Evolutionary conservation across 2,113 vertebrate species (phyloP).

Genomic region (Silurus glanis): DNA sequence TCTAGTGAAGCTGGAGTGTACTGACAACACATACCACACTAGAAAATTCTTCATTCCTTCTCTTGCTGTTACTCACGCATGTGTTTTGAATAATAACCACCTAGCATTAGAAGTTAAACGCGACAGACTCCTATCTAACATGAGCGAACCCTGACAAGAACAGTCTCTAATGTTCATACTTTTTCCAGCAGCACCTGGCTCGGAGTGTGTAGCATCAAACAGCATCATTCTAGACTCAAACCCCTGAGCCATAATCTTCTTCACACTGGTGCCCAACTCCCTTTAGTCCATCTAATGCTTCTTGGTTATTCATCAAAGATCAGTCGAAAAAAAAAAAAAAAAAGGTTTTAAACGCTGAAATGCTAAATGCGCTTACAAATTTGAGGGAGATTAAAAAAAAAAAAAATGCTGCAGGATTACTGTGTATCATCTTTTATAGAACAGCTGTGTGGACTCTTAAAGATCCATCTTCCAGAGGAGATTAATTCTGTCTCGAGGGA

Average conservation of each 20-base stretch:
- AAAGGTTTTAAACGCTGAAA: not conserved
- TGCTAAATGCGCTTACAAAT: conserved; percentile 4
- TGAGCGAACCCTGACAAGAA: not conserved
- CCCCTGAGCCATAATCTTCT: not conserved
- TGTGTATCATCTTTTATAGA: conserved; percentile 2
- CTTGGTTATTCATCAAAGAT: conserved; percentile 14
- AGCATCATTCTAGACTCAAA: conserved; percentile 2
- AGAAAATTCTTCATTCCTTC: not conserved
- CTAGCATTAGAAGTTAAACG: not conserved
- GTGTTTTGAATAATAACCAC: not conserved
- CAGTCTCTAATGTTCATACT: not conserved
- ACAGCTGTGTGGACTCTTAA: conserved; percentile 9
- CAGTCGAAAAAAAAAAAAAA: conserved; percentile 1
- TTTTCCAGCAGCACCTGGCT: not conserved
- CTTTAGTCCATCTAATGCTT: conserved; percentile 16
- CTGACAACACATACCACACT: not conserved
- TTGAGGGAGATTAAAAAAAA: not conserved
- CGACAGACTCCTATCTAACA: not conserved
- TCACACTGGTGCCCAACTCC: not conserved
- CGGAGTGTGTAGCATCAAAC: not conserved
- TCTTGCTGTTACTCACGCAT: not conserved
- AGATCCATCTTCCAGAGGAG: not conserved
- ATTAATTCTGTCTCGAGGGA: not conserved
- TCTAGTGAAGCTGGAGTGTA: not conserved
- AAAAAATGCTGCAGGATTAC: not conserved